Percentiles rank a stretch among this genome's conserved stretches.
Evolutionary conservation across 2,113 vertebrate species (phyloP).

Genomic region (Meles meles): DNA sequence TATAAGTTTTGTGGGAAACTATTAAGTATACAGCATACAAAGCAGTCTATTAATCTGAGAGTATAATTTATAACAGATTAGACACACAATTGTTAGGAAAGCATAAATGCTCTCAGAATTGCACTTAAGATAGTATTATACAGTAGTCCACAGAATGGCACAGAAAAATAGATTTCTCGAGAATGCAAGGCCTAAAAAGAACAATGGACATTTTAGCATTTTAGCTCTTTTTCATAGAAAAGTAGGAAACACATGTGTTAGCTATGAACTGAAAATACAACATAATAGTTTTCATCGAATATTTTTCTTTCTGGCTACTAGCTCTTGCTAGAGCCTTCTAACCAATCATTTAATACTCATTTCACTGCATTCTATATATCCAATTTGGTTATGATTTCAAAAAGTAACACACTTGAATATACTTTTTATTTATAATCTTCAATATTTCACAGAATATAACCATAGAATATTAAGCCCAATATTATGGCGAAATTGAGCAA

Average conservation of each 20-base stretch:
- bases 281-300: not conserved
- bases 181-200: not conserved
- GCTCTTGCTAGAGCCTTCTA: not conserved
- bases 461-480: not conserved
- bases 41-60: not conserved
- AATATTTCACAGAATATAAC: not conserved
- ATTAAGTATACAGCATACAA: not conserved
- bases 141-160: not conserved
- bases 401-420: not conserved
- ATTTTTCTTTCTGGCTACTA: not conserved
- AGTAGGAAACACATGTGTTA: not conserved
- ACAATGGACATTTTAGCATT: not conserved
- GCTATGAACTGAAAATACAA: not conserved
- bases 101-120: not conserved
- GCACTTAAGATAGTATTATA: not conserved
- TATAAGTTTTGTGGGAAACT: not conserved
- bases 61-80: not conserved
- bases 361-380: not conserved
- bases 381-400: not conserved
- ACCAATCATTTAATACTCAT: not conserved
- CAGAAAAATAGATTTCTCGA: not conserved
- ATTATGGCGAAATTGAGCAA: not conserved
- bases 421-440: not conserved
- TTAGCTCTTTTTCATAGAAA: not conserved
- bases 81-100: not conserved